Evolutionary conservation across 2,113 vertebrate genomes (phyloP).

Genomic region (Actenoides lindsayi): DNA sequence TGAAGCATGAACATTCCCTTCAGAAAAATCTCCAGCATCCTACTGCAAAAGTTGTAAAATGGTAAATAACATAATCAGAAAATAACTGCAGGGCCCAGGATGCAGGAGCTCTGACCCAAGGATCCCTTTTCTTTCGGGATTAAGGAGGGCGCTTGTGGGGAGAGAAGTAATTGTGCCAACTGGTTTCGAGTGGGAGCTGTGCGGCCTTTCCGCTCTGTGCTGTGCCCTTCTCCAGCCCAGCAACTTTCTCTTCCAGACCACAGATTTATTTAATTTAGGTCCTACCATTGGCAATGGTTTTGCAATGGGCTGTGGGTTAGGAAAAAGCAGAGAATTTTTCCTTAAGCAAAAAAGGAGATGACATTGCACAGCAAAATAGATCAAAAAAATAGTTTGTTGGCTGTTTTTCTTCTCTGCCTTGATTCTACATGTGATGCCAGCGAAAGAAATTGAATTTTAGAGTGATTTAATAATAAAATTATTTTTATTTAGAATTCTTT

Average conservation of each 20-base stretch:
- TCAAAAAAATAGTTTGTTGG: not conserved
- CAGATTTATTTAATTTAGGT: constrained; percentile 2
- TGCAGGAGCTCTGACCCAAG: not conserved
- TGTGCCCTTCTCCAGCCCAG: constrained; percentile 4
- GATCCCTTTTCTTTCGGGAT: not conserved
- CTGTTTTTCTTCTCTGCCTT: not conserved
- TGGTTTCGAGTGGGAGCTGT: not conserved
- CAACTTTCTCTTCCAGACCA: constrained; percentile 6
- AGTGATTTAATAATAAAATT: constrained; percentile 13
- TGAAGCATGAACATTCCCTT: accelerated
- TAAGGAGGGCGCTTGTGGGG: not conserved
- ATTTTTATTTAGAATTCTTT: not conserved
- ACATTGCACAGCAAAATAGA: not conserved
- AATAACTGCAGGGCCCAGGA: not conserved
- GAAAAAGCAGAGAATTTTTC: constrained; percentile 45
- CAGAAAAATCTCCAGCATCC: not conserved
- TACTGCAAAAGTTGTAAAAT: not conserved
- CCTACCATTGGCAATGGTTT: not conserved
- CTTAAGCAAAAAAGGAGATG: constrained; percentile 8
- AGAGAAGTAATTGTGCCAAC: accelerated
- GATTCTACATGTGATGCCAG: not conserved
- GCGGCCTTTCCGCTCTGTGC: not conserved
- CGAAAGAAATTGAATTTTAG: not conserved
- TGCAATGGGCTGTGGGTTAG: constrained; percentile 7
- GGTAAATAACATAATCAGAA: not conserved